Percentiles rank a stretch among this genome's conserved stretches.
phyloP scores from a whole-genome alignment of 2,797 vertebrate genomes.

The Apodemus agrarius region DNA sequence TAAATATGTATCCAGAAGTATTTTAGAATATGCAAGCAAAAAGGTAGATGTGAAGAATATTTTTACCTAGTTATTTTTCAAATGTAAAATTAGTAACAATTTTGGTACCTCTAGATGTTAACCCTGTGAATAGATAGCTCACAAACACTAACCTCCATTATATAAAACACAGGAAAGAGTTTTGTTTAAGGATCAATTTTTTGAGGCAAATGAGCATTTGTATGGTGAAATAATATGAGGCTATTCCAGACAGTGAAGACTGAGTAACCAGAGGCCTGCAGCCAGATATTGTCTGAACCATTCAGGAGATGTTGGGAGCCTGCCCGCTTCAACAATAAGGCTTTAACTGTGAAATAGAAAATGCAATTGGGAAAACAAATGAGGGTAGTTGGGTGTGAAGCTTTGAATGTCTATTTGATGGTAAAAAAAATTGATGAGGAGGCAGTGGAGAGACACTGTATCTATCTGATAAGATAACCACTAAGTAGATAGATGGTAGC shows the following conservation, averaged over 20 bases:
- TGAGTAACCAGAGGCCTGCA: neutral
- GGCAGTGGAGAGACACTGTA: neutral
- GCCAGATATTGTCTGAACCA: neutral
- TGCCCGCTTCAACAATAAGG: neutral
- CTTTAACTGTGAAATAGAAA: neutral
- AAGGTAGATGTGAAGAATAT: neutral
- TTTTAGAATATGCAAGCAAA: neutral
- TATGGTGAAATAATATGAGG: neutral
- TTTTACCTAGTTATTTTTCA: constrained; percentile 56
- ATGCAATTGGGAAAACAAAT: neutral
- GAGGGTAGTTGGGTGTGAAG: neutral
- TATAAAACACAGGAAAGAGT: constrained; percentile 37
- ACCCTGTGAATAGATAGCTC: constrained; percentile 32
- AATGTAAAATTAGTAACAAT: neutral
- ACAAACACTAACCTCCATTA: constrained; percentile 43
- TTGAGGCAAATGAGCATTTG: constrained; percentile 47
- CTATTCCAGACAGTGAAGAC: neutral
- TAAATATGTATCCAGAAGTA: neutral
- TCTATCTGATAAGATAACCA: neutral
- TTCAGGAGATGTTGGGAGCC: neutral
- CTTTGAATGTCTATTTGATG: neutral
- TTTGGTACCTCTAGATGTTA: neutral
- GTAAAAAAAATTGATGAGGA: neutral
- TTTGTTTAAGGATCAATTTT: constrained; percentile 24
- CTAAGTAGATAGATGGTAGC: neutral